A percentile compares a stretch with the other conserved stretches of the same genome.
Conservation (phyloP, 2,113 vertebrate species). For the Notechis scutatus region DNA sequence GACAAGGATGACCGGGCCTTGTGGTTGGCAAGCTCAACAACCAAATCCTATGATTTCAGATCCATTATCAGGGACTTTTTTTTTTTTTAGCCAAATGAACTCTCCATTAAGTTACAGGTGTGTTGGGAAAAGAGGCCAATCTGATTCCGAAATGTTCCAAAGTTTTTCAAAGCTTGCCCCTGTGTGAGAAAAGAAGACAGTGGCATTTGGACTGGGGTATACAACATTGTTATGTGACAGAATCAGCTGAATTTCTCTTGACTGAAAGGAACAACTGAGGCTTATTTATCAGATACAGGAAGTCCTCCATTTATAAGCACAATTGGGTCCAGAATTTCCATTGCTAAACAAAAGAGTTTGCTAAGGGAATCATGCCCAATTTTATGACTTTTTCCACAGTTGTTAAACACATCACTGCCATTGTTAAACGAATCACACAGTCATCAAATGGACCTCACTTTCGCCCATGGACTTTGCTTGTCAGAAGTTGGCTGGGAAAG, state of each 20-base stretch:
- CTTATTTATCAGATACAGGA: background rate
- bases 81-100: background rate
- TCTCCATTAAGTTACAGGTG: background rate
- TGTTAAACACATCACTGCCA: background rate
- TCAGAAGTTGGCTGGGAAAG: background rate
- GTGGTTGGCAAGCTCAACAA: background rate
- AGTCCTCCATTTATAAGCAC: background rate
- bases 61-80: background rate
- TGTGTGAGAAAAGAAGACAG: too few species aligned
- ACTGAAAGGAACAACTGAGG: background rate
- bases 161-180: background rate
- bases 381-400: background rate
- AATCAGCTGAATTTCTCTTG: background rate
- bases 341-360: background rate
- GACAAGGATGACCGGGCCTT: background rate
- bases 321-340: background rate
- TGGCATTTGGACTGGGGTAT: background rate
- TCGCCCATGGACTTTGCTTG: background rate
- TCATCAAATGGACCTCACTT: background rate
- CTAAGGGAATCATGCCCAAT: background rate
- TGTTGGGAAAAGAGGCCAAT: background rate
- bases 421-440: background rate
- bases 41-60: background rate
- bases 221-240: background rate
- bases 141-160: background rate